Percentiles rank a stretch among this genome's conserved stretches.
These are phyloP conservation scores for Drosophila basisetae DNA, from an alignment of 2,888 invertebrate genomes.

Conservation along the genomic window DNA sequence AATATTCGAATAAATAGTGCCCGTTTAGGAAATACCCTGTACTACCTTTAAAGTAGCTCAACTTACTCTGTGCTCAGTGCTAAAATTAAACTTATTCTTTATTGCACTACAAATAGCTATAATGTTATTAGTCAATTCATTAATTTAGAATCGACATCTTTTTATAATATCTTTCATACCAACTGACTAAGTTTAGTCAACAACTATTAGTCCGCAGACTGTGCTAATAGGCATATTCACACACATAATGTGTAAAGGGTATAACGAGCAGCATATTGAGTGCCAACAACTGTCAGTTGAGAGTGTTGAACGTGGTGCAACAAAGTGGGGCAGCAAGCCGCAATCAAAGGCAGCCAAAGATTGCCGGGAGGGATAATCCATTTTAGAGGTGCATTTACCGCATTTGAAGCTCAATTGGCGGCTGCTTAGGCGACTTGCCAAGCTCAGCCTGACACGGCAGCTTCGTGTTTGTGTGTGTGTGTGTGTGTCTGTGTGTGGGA, in stretches of 20 bases:
- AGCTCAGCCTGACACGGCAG: slow-evolving; percentile 33
- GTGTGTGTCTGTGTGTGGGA: neutral
- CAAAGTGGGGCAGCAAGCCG: slow-evolving; percentile 45
- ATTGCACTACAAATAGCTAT: neutral
- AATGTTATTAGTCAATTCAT: neutral
- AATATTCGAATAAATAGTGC: neutral
- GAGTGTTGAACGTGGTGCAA: slow-evolving; percentile 13
- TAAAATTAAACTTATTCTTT: neutral
- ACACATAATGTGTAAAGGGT: neutral
- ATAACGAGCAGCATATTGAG: slow-evolving; percentile 33
- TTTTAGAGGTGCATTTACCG: slow-evolving; percentile 44
- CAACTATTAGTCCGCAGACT: neutral
- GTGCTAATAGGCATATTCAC: neutral
- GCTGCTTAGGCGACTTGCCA: slow-evolving; percentile 66
- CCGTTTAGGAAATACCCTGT: neutral
- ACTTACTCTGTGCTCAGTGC: neutral
- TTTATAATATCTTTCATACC: neutral
- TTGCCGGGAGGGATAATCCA: slow-evolving; percentile 55
- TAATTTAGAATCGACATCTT: neutral
- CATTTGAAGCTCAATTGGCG: slow-evolving; percentile 72
- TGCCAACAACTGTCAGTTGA: slow-evolving; percentile 23
- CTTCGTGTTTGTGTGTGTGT: neutral
- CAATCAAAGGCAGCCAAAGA: slow-evolving; percentile 30
- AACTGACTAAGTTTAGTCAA: neutral
- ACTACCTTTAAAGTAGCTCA: neutral